Conservation (phyloP, 2,888 invertebrate genomes). For the Abrostola tripartita region DNA sequence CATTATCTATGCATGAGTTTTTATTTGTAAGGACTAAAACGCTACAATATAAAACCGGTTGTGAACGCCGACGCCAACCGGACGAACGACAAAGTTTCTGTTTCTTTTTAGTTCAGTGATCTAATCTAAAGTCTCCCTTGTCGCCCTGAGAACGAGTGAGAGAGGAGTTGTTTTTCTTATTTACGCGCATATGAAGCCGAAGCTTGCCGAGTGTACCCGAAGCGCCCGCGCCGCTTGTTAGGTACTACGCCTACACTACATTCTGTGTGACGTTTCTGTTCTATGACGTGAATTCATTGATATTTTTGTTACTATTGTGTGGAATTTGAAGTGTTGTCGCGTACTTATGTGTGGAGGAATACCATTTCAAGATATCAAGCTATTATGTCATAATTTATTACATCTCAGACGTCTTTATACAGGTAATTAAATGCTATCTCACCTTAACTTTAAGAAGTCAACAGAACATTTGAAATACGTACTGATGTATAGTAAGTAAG, state of each 20-base stretch:
- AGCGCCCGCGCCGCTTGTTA: constrained; percentile 72
- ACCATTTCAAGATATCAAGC: constrained; percentile 21
- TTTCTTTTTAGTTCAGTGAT: constrained; percentile 86
- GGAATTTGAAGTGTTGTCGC: constrained; percentile 44
- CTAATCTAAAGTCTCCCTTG: constrained; percentile 74
- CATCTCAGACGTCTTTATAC: constrained; percentile 11
- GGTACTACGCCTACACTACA: constrained; percentile 63
- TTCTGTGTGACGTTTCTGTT: constrained; percentile 69
- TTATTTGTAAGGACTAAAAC: constrained; percentile 80
- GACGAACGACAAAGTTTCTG: constrained; percentile 77
- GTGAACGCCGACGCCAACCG: constrained; percentile 70
- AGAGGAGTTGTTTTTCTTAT: constrained; percentile 64
- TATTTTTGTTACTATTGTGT: constrained; percentile 67
- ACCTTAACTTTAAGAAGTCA: constrained; percentile 10
- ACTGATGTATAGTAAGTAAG: constrained; percentile 3
- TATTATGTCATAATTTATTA: constrained; percentile 26
- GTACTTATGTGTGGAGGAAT: constrained; percentile 26
- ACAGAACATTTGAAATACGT: constrained; percentile 24
- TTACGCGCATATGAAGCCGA: constrained; percentile 64
- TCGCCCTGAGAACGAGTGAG: constrained; percentile 67
- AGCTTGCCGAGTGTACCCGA: constrained; percentile 69
- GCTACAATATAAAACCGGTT: constrained; percentile 81
- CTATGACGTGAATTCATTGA: constrained; percentile 81
- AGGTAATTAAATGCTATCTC: constrained; percentile 28
- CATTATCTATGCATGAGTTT: constrained; percentile 82